Evolutionary conservation across 2,113 vertebrate genomes (phyloP).

Genomic region (Bufo gargarizans): DNA sequence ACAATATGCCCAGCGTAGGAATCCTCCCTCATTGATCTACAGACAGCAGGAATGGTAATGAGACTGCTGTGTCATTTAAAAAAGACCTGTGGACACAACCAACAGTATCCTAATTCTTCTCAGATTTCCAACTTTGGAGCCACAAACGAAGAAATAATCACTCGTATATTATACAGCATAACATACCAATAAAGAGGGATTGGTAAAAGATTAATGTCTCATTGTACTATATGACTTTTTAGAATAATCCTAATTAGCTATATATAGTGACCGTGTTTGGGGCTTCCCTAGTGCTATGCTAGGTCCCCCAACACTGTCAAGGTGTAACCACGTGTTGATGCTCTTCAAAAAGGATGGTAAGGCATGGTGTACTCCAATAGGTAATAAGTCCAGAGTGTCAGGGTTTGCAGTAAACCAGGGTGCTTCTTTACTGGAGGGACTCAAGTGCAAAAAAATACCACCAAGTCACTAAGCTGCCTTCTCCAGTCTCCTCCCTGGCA

Average conservation of each 20-base stretch:
- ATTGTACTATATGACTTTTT: not conserved
- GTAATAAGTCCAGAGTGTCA: too few relatives aligned
- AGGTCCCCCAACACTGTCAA: too few relatives aligned
- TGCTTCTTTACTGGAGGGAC: too few relatives aligned
- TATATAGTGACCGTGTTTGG: too few relatives aligned
- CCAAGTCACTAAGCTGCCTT: too few relatives aligned
- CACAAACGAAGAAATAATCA: not conserved
- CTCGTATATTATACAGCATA: not conserved
- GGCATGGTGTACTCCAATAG: too few relatives aligned
- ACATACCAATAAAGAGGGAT: not conserved
- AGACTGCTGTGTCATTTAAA: not conserved
- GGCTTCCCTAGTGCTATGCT: too few relatives aligned
- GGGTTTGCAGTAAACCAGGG: too few relatives aligned
- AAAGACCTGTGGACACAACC: not conserved
- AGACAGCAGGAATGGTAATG: not conserved
- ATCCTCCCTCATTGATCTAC: conserved; percentile 22
- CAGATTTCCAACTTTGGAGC: not conserved
- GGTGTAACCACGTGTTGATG: too few relatives aligned
- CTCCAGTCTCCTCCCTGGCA: too few relatives aligned
- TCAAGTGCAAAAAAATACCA: too few relatives aligned
- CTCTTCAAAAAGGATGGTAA: too few relatives aligned
- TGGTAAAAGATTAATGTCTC: not conserved
- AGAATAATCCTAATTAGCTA: not conserved
- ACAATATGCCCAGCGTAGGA: not conserved
- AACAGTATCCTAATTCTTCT: not conserved